Base-by-base conservation (phyloP, 2,113 vertebrate species). In the Hemiprocne comata region DNA sequence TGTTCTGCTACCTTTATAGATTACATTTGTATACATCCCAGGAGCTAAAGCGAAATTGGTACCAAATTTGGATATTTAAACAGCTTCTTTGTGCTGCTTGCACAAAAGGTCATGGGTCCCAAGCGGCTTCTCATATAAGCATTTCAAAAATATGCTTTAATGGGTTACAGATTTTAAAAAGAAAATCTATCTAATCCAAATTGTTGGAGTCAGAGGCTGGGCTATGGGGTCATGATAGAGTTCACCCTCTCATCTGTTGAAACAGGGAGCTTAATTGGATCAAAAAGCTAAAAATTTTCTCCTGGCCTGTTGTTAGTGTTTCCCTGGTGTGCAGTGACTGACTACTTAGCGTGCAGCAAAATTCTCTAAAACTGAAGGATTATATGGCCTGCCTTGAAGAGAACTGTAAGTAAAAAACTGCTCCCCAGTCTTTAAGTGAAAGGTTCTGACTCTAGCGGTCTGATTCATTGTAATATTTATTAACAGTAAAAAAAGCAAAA, bases 401-500 rank as follows among this genome's bases (percentile, higher is more conserved):
- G 25, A 79, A 54, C 24, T 46, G 5, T 7, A 62, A 84, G 57
- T n/a, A 42, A 87, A 69, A 69, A 96, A 84, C 24, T 60, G 34
- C 18, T 65, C 20, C 40, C 11, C 21, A 55, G 31, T 51, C 25
- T 58, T 23, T 36, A 58, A 80, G 38, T 42, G 58, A 69, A 78
- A 84, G 50, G 6, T 46, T 95, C 53, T 72, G 53, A 11, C 62
- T 96, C 61, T 66, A 62, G 67, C 58, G 74, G 26, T 55, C 62
- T 82, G 64, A 65, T 90, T 85, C 23, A 36, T 64, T 85, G 50
- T 67, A 78, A 48, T 90, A 64, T 88, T 90, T 90, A 76, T 65
- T 79, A 95, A 89, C 24, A 58, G 24, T 71, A 71, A 85, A 66
- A 77, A 88, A 95, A 74, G 21, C 51, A 61, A 71, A 95, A 24